phyloP scores from a whole-genome alignment of 2,113 vertebrate species.

The Rhinoptilus africanus region DNA sequence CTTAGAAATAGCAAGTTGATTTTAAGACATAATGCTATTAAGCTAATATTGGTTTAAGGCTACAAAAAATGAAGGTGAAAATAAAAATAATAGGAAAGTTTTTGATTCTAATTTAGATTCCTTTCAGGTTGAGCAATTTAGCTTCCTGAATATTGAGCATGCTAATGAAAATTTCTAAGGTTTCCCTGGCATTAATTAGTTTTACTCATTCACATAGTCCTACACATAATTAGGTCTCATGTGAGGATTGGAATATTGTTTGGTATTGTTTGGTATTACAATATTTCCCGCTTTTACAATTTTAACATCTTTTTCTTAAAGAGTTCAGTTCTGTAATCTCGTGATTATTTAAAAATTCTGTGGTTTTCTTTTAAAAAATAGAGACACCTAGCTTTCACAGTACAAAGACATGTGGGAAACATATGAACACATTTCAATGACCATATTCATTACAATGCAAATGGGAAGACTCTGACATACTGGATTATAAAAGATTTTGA shows the following conservation, averaged over 20 bases:
- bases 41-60: not conserved
- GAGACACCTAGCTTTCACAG: not conserved
- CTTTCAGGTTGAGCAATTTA: not conserved
- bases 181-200: not conserved
- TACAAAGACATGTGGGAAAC: not conserved
- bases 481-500: not conserved
- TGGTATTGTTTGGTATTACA: not conserved
- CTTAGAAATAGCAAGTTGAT: not conserved
- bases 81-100: not conserved
- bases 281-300: not conserved
- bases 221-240: not conserved
- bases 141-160: not conserved
- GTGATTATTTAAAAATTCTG: not conserved
- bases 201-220: not conserved
- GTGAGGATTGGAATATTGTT: not conserved
- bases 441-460: not conserved
- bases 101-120: not conserved
- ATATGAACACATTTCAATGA: not conserved
- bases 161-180: not conserved
- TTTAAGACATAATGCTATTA: not conserved
- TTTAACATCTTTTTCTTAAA: not conserved
- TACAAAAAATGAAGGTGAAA: not conserved
- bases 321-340: not conserved
- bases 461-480: not conserved
- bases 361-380: not conserved